A percentile compares a stretch with the other conserved stretches of the same genome.
These are phyloP conservation scores for Drosophila ananassae DNA, from an alignment of 1,140 invertebrate species.

Conservation along the genomic window DNA sequence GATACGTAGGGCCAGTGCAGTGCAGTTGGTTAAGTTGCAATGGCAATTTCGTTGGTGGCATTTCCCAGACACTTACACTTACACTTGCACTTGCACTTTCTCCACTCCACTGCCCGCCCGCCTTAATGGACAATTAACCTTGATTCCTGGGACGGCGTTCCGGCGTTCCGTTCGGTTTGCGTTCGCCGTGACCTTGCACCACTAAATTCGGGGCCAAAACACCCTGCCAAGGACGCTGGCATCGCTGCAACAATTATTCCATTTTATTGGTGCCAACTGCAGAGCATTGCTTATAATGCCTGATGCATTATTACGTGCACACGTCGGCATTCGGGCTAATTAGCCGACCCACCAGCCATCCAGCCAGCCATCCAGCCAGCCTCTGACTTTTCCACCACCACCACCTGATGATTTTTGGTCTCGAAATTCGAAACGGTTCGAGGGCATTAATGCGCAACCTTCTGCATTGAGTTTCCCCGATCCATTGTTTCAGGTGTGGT, in stretches of 20 bases:
- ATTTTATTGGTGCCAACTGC: constrained; percentile 65
- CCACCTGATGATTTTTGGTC: constrained; percentile 48
- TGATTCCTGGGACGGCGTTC: constrained; percentile 56
- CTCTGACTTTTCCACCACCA: constrained; percentile 19
- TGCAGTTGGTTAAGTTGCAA: constrained; percentile 65
- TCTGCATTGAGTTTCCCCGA: not conserved
- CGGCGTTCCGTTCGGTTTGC: constrained; percentile 37
- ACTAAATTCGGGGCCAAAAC: constrained; percentile 44
- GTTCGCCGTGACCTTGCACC: constrained; percentile 63
- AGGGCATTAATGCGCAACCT: constrained; percentile 12
- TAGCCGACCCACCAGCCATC: constrained; percentile 11
- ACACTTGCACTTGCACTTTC: constrained; percentile 72
- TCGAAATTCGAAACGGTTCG: constrained; percentile 19
- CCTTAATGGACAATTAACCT: constrained; percentile 81
- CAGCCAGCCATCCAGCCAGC: constrained; percentile 2
- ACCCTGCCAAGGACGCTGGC: constrained; percentile 34
- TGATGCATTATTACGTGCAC: constrained; percentile 72
- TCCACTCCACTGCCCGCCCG: constrained; percentile 32
- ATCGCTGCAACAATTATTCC: constrained; percentile 66
- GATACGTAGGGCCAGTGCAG: constrained; percentile 2
- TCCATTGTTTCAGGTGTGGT: constrained; percentile 52
- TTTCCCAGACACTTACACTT: constrained; percentile 78
- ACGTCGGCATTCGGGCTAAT: constrained; percentile 46
- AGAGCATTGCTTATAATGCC: constrained; percentile 20
- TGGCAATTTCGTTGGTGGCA: constrained; percentile 47